Evolutionary conservation across 2,113 vertebrate genomes (phyloP).

Genomic region (Oreochromis spilurus): DNA sequence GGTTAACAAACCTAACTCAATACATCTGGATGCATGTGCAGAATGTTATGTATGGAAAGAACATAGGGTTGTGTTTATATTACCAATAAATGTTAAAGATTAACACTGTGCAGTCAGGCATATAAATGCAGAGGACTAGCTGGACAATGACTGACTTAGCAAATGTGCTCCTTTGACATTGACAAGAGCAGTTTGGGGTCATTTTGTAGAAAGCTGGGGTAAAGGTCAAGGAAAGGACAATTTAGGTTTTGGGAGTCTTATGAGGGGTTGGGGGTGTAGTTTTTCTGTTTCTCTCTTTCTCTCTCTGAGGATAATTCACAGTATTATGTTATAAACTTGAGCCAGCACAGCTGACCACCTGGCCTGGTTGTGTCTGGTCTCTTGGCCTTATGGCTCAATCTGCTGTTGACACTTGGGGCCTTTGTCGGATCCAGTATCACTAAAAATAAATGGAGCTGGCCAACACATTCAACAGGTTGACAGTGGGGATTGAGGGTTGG

Average conservation of each 20-base stretch:
- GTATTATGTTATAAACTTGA: slow-evolving; percentile 18
- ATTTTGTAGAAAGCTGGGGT: background rate
- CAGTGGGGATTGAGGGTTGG: background rate
- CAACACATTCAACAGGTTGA: slow-evolving; percentile 48
- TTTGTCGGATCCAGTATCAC: slow-evolving; percentile 15
- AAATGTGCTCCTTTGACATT: slow-evolving; percentile 13
- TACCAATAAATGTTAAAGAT: background rate
- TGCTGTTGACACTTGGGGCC: slow-evolving; percentile 1
- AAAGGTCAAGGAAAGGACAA: background rate
- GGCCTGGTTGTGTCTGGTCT: slow-evolving; percentile 24
- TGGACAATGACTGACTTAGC: background rate
- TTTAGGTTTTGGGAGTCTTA: background rate
- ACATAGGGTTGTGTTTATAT: background rate
- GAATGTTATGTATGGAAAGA: background rate
- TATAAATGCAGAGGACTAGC: background rate
- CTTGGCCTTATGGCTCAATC: slow-evolving; percentile 11
- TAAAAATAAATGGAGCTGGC: slow-evolving; percentile 22
- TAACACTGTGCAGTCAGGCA: background rate
- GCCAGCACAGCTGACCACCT: slow-evolving; percentile 19
- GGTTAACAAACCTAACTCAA: background rate
- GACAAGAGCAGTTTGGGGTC: background rate
- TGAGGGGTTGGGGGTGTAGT: background rate
- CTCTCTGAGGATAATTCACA: slow-evolving; percentile 25
- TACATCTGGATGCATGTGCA: background rate
- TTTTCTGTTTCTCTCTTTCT: background rate